Evolutionary conservation across 2,797 vertebrate genomes (phyloP), one percentile per base, ranked within the genome.

Genomic region (Tokudaia muenninki): DNA sequence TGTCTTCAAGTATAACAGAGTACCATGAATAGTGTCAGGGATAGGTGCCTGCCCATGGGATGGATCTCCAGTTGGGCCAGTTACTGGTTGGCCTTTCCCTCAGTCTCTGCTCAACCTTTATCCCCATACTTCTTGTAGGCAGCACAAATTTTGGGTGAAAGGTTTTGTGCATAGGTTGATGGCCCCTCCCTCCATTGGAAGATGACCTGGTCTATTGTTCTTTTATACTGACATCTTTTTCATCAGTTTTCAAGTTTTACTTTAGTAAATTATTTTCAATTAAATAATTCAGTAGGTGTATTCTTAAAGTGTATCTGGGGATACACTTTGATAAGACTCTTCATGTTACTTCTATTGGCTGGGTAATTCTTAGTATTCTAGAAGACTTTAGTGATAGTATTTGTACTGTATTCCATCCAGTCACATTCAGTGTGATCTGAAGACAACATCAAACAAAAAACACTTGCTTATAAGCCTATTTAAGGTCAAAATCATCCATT

Each of bases 221-320:
- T 91, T 95, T 95, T 12, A 70, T 57, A 65, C 59, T 96, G 78
- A 16, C 55, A 61, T 44, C 44, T 95, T 61, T 92, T 96, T 97
- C 92, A 52, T 31, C 11, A 75, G 2, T 88, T 94, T 84, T 72
- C 55, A 82, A 80, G 61, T 82, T 93, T 91, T 70, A 92, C 82
- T 89, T 79, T 65, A 95, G 29, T 22, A 94, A 97, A 87, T 94
- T 88, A 78, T 93, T 96, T 83, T 55, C 19, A 96, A 94, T 82
- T 37, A 94, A 90, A 77, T 72, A 31, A 89, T 92, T 95, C 37
- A 89, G 67, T 70, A 86, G 21, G 29, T 31, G 65, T 14, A 1
- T 89, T 80, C 92, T 75, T 75, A 87, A 94, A 87, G 82, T 22
- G 91, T 77, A 10, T 81, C 44, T 67, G 44, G 34, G 34, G 89